Evolutionary conservation across 2,888 invertebrate species (phyloP), one percentile per base, ranked within the genome.

Genomic region (Hydraecia micacea): DNA sequence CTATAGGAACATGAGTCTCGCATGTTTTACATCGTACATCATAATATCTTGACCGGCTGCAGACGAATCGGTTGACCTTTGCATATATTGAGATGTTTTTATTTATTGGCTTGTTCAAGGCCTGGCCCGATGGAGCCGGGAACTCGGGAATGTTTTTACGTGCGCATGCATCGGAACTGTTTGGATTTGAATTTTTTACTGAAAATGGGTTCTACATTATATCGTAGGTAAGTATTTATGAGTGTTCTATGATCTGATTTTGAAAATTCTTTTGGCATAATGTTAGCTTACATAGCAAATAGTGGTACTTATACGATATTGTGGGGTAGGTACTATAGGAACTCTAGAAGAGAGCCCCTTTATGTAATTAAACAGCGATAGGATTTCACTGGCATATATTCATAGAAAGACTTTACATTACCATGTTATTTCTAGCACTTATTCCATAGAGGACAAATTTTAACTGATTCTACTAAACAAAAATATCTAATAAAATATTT

Each of bases 51-150:
- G 86, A 80, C 70, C 86, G 42, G 60, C 70, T 80, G 76, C 80
- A 84, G 77, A 84, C 76, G 77, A 83, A 70, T 52, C 71, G 32
- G 39, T 73, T 84, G 84, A 85, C 85, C 85, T 85, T 73, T 84
- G 77, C 79, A 78, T 86, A 80, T 80, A 80, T 85, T 73, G 62
- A 80, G 78, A 77, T 85, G 84, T 85, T 86, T 86, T 86, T 86
- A 81, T 86, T 75, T 84, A 86, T 86, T 78, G 21, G 13, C 46
- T 28, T 42, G 21, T 73, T 75, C 84, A 85, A 86, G 85, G 85
- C 73, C 73, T 73, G 32, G 49, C 52, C 39, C 73, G 52, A 39
- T 62, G 65, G 70, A 73, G 69, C 60, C 60, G 39, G 46, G 60
- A 73, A 32, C 9, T 42, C 60, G 52, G 60, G 81, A 83, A 79